Evolutionary conservation across 2,888 invertebrate species (phyloP), one percentile per base, ranked within the genome.

Genomic region (Yponomeuta sedellus): DNA sequence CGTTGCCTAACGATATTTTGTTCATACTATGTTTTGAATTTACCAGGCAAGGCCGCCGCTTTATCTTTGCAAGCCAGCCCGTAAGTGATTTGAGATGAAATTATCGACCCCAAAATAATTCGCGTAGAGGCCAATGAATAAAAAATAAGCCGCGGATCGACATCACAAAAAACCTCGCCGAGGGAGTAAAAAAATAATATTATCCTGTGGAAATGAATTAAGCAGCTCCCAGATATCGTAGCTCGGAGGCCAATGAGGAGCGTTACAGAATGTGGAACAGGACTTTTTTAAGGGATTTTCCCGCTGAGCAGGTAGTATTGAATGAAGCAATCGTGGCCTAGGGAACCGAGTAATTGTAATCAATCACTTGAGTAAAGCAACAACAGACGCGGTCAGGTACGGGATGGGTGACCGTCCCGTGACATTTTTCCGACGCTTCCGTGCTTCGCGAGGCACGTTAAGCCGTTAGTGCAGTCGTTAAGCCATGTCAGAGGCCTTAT

Each of bases 181-280:
- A 78, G 88, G 88, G 86, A 85, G 87, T 85, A 90, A 90, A 90
- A 90, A 91, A 91, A 91, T 91, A 91, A 91, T 90, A 91, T 90
- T 90, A 91, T 91, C 90, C 90, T 74, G 86, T 87, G 87, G 87
- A 91, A 90, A 91, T 90, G 90, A 91, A 91, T 91, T 91, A 91
- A 91, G 86, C 84, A 85, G 83, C 82, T 83, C 82, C 76, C 81
- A 82, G 88, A 90, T 88, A 88, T 85, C 80, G 77, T 70, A 80
- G 73, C 71, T 73, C 71, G 68, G 72, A 66, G 39, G 65, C 66
- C 67, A 66, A 66, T 67, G 63, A 39, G 66, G 57, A 56, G 22
- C 20, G 67, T 56, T 62, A 28, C 6, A 64, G 40, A 62, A 16
- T 52, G 59, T 68, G 68, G 68, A 69, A 52, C 25, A 57, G 19